phyloP scores from a whole-genome alignment of 2,888 invertebrate species.

The Eristalinus sepulchralis region DNA sequence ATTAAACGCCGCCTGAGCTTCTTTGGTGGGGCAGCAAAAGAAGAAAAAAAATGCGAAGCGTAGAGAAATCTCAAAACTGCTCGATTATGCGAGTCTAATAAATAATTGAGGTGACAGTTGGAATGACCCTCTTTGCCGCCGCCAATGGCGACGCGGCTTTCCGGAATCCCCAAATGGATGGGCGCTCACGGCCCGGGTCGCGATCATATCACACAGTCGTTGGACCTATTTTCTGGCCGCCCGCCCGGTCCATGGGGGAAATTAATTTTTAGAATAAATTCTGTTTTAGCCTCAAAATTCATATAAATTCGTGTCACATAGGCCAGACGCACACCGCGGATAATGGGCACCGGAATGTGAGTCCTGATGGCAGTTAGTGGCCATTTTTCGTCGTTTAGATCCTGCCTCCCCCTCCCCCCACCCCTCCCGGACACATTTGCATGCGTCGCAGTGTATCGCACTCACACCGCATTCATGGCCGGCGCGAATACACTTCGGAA shows the following conservation, averaged over 20 bases:
- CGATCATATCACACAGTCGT: constrained; percentile 13
- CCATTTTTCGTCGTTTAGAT: constrained; percentile 21
- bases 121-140: constrained; percentile 42
- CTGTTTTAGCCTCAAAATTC: constrained; percentile 49
- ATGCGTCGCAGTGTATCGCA: not conserved
- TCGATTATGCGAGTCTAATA: constrained; percentile 43
- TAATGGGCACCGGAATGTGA: constrained; percentile 20
- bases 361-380: constrained; percentile 21
- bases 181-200: not conserved
- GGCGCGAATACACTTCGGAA: constrained; percentile 10
- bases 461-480: not conserved
- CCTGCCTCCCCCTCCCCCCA: not conserved
- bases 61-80: constrained; percentile 20
- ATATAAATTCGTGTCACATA: constrained; percentile 43
- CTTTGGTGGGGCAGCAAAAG: not conserved
- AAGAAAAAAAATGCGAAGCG: not conserved
- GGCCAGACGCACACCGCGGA: constrained; percentile 10
- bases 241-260: constrained; percentile 2
- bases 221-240: constrained; percentile 9
- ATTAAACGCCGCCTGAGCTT: constrained; percentile 15
- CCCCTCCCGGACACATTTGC: not conserved
- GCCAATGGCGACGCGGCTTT: constrained; percentile 11
- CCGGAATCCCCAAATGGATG: constrained; percentile 36
- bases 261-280: constrained; percentile 44
- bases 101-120: constrained; percentile 55